Evolutionary conservation across 1,140 invertebrate species (phyloP).

Genomic region (Littorina saxatilis): DNA sequence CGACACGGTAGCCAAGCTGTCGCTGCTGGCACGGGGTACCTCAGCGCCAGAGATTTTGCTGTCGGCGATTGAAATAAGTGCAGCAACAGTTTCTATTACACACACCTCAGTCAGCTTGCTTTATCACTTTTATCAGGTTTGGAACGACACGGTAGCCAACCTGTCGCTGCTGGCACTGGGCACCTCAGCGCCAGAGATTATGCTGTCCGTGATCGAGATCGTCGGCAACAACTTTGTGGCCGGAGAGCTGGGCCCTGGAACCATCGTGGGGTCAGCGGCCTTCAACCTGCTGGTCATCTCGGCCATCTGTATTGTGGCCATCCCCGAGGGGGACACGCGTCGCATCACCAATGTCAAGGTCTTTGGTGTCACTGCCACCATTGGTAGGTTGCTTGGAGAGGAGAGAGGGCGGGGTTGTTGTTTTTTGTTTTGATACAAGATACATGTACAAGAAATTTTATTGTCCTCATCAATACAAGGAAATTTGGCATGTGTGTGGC

Average conservation of each 20-base stretch:
- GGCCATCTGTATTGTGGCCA: slow-evolving; percentile 79
- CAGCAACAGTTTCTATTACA: no score
- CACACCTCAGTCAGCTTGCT: no score
- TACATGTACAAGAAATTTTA: no score
- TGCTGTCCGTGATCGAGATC: slow-evolving; percentile 82
- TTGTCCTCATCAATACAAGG: no score
- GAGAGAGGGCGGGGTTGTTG: no score
- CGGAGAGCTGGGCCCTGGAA: slow-evolving; percentile 81
- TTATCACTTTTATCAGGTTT: slow-evolving; percentile 75
- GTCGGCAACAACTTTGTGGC: slow-evolving; percentile 78
- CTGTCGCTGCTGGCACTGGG: slow-evolving; percentile 83
- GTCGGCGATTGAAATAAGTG: slow-evolving; percentile 82
- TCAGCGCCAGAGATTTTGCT: slow-evolving; percentile 83
- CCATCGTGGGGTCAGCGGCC: slow-evolving; percentile 83
- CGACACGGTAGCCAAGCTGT: slow-evolving; percentile 83
- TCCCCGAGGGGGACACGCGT: slow-evolving; percentile 78
- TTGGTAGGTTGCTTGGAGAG: background rate
- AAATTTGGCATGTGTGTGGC: no score
- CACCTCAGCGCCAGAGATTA: slow-evolving; percentile 82
- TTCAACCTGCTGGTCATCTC: slow-evolving; percentile 82
- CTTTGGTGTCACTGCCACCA: slow-evolving; percentile 41
- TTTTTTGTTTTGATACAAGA: no score
- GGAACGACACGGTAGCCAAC: slow-evolving; percentile 84
- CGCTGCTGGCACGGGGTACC: slow-evolving; percentile 82
- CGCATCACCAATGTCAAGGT: slow-evolving; percentile 77